phyloP scores from a whole-genome alignment of 2,113 vertebrate species.

The Dryoscopus gambensis region DNA sequence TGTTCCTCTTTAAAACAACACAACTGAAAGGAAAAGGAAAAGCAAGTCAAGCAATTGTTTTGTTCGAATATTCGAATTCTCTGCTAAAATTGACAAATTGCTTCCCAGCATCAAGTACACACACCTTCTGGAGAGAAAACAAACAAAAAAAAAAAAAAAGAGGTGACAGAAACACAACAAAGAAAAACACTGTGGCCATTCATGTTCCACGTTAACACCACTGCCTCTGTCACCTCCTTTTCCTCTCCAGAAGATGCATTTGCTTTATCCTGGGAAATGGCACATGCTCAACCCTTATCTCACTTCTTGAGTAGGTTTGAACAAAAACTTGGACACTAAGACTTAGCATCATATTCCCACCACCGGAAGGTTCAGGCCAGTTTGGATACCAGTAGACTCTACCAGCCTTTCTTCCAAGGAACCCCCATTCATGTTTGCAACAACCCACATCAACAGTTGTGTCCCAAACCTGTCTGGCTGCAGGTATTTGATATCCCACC shows the following conservation, averaged over 20 bases:
- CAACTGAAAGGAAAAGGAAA: not conserved
- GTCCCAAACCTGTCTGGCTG: not conserved
- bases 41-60: not conserved
- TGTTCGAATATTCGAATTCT: accelerated
- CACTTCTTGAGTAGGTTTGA: not conserved
- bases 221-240: not conserved
- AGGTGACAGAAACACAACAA: not conserved
- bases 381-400: not conserved
- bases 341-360: not conserved
- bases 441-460: not conserved
- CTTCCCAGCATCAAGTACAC: not conserved
- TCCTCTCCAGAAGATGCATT: not conserved
- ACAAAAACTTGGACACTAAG: not conserved
- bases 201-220: not conserved
- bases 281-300: not conserved
- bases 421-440: not conserved
- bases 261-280: not conserved
- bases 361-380: not conserved
- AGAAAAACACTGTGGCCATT: not conserved
- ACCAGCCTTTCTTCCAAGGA: not conserved
- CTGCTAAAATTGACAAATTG: not conserved
- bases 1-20: not conserved
- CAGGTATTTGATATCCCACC: not conserved
- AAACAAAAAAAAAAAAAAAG: not conserved
- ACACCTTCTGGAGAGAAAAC: not conserved